Evolutionary conservation across 2,888 invertebrate species (phyloP), one percentile per base, ranked within the genome.

Genomic region (Synergus gifuensis): DNA sequence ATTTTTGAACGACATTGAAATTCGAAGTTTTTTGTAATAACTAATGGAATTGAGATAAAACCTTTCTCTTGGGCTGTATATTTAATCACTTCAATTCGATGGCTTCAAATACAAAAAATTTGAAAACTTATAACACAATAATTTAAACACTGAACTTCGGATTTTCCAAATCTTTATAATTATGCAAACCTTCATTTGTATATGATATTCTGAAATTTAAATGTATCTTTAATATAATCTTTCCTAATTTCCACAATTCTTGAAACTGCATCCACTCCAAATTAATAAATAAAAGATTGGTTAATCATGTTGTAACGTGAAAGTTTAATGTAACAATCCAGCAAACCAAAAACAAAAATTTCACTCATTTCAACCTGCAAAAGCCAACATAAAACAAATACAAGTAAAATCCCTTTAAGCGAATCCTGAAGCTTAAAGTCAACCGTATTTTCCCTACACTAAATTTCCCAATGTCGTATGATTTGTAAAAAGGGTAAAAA

Each of bases 341-440:
- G 54, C 54, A 54, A 54, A 54, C 54, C 54, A 54, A 54, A 14
- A 54, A 44, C n/a, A 42, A 40, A 42, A 64, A 64, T 42, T 42
- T 8, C 42, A 66, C 18, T 42, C 18, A n/a, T 66, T 66, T 42
- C 42, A 67, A 67, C 5, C 44, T 22, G 22, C 4, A 67, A 66
- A 66, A n/a, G 36, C 36, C 36, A 36, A 42, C 42, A 66, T 12
- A 7, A 67, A 5, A 67, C 44, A 67, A 42, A 46, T 67, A 14
- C 14, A 64, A 40, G 11, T n/a, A 66, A 66, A 66, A 66, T 16
- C 42, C 64, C 40, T 36, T 66, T 42, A 42, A 42, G 64, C 64
- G n/a, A 66, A 66, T n/a, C 42, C 18, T 12, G 4, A 22, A 60
- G 5, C n/a, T 1, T 3, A 11, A 54, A n/a, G 9, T 54, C n/a